These are phyloP conservation scores for Plectropomus leopardus DNA, from an alignment of 2,113 vertebrate genomes.

Conservation along the genomic window DNA sequence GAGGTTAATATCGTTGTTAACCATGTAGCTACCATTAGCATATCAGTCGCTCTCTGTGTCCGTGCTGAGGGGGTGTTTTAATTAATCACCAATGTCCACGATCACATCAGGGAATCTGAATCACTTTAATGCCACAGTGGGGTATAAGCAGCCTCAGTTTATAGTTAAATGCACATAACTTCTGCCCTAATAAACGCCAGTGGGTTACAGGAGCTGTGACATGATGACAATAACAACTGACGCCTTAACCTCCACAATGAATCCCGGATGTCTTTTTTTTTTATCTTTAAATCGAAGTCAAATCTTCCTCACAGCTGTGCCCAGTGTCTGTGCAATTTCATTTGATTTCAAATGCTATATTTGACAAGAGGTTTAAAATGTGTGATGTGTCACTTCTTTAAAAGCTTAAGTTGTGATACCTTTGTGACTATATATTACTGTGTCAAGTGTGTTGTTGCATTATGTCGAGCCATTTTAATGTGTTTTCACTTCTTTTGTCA, in stretches of 20 bases:
- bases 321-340: background rate
- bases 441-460: background rate
- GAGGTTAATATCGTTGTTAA: constrained; percentile 55
- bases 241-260: background rate
- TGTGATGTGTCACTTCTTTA: background rate
- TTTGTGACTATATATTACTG: background rate
- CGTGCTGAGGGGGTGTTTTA: constrained; percentile 49
- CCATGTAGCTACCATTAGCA: constrained; percentile 69
- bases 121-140: background rate
- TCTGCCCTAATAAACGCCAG: background rate
- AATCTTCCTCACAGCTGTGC: background rate
- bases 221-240: constrained; percentile 20
- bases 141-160: background rate
- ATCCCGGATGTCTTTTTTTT: background rate
- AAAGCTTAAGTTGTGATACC: background rate
- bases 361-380: background rate
- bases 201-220: background rate
- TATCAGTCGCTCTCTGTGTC: constrained; percentile 27
- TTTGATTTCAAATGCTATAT: background rate
- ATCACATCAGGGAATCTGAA: constrained; percentile 19
- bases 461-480: constrained; percentile 1
- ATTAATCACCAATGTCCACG: constrained; percentile 42
- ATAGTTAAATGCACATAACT: background rate
- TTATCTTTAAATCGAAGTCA: background rate
- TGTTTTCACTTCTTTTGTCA: background rate